A percentile compares a stretch with the other conserved stretches of the same genome.
These are phyloP conservation scores for Colinus virginianus DNA, from an alignment of 2,113 vertebrate species.

Conservation along the genomic window DNA sequence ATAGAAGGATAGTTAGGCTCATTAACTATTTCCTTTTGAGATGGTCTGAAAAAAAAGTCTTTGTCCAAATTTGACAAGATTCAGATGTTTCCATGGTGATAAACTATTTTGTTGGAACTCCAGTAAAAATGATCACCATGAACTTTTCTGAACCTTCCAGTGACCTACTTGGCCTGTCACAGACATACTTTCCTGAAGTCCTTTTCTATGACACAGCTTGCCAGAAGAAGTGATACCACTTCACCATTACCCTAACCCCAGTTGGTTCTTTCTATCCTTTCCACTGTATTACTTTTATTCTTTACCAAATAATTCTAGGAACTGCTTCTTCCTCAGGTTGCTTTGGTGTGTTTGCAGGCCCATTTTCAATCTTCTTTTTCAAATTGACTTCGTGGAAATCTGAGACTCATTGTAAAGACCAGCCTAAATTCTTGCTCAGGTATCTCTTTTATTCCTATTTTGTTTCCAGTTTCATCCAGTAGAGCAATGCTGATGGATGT, in stretches of 20 bases:
- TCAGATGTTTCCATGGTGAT: not conserved
- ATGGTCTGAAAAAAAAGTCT: not conserved
- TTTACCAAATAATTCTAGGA: not conserved
- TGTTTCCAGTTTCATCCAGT: not conserved
- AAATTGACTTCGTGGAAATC: not conserved
- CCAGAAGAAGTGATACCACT: not conserved
- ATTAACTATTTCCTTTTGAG: not conserved
- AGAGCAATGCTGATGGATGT: not conserved
- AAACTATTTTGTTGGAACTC: not conserved
- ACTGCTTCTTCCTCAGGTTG: not conserved
- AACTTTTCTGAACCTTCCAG: not conserved
- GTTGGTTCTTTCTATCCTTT: not conserved
- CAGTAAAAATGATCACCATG: not conserved
- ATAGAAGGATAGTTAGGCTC: not conserved
- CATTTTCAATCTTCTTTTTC: not conserved
- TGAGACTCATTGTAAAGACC: not conserved
- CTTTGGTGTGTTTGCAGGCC: not conserved
- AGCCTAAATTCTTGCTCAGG: not conserved
- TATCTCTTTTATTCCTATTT: not conserved
- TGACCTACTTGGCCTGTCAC: not conserved
- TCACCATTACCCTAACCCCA: fast-evolving
- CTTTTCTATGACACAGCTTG: not conserved
- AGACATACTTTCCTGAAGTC: not conserved
- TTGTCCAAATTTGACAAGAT: not conserved
- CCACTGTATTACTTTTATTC: not conserved